Percentiles rank a stretch among this genome's conserved stretches.
phyloP scores from a whole-genome alignment of 35 echinoderm and acorn worm genomes.

The Lytechinus variegatus region DNA sequence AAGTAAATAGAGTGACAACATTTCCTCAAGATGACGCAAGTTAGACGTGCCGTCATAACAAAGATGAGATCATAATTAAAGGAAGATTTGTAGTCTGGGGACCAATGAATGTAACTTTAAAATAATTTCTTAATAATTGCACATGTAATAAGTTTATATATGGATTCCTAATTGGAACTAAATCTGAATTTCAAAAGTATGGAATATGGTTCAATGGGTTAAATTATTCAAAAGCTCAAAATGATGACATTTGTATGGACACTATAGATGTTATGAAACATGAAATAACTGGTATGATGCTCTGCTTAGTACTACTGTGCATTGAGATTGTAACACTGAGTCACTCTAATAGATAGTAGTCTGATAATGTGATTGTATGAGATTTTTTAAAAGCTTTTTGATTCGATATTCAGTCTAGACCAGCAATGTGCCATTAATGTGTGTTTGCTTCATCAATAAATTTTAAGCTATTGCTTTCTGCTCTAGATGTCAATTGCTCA shows the following conservation, averaged over 20 bases:
- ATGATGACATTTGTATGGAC: background rate
- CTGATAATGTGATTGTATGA: background rate
- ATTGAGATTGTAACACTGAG: background rate
- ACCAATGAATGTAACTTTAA: background rate
- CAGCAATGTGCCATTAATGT: background rate
- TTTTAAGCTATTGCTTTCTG: background rate
- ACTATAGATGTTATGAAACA: background rate
- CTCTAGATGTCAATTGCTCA: background rate
- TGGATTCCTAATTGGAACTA: background rate
- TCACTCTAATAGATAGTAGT: background rate
- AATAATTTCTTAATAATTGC: background rate
- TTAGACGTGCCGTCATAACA: background rate
- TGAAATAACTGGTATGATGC: background rate
- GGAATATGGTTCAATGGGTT: no score
- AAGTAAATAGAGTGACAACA: background rate
- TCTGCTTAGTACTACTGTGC: no score
- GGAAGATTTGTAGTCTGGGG: background rate
- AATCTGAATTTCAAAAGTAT: background rate
- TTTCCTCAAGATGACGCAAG: background rate
- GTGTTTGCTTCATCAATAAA: background rate
- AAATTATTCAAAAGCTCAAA: no score
- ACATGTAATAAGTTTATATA: background rate
- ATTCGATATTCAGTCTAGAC: constrained; percentile 4
- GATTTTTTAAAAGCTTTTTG: background rate
- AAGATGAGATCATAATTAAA: background rate